Conservation (phyloP, 92 coral and sea anemone species). For the Pocillopora grandis region DNA sequence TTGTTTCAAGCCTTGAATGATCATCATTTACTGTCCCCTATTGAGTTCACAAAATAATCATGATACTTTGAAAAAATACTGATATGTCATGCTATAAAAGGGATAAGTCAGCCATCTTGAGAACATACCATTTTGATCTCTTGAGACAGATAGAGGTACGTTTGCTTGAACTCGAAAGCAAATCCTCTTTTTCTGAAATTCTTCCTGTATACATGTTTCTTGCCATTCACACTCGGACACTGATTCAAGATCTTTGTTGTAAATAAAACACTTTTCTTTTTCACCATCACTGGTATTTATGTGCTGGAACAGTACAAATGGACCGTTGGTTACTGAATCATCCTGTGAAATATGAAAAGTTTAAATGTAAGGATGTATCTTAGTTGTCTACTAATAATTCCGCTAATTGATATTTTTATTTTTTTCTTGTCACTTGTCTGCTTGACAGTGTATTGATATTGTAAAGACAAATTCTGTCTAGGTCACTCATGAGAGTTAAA, state of each 20-base stretch:
- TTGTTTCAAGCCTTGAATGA: no score
- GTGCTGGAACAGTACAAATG: conserved; percentile 41
- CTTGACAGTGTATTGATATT: no score
- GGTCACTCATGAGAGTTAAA: no score
- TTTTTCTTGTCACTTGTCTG: no score
- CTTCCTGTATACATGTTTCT: conserved; percentile 30
- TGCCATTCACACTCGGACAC: conserved; percentile 33
- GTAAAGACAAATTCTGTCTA: no score
- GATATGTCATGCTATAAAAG: neutral
- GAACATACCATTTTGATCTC: conserved; percentile 21
- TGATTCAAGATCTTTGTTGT: conserved; percentile 32
- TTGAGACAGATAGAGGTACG: conserved; percentile 18
- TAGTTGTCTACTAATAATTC: no score
- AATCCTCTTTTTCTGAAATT: conserved; percentile 46
- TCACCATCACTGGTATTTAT: conserved; percentile 16
- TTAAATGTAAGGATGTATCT: neutral
- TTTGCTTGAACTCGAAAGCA: conserved; percentile 72
- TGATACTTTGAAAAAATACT: neutral
- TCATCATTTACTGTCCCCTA: no score
- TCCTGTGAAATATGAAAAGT: conserved; percentile 24
- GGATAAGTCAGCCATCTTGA: neutral
- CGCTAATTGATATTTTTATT: no score
- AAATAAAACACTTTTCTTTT: conserved; percentile 25
- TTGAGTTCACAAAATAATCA: neutral
- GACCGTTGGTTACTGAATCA: neutral